phyloP scores from a whole-genome alignment of 2,888 invertebrate genomes.

The Himalopsyche tibetana region DNA sequence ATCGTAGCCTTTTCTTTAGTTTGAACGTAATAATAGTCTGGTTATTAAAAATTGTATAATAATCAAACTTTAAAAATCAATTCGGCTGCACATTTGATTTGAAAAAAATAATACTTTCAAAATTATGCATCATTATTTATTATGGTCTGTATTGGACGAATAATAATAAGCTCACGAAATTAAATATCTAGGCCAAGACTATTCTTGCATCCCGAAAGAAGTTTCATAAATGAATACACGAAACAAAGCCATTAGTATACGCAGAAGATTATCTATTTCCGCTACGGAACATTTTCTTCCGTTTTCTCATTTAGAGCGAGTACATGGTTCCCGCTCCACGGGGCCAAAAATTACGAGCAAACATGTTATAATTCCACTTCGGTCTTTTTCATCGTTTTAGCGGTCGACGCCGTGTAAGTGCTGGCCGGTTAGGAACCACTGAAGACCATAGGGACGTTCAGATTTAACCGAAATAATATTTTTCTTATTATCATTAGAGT shows the following conservation, averaged over 20 bases:
- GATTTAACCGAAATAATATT: background rate
- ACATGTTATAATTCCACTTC: constrained; percentile 16
- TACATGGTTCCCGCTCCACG: constrained; percentile 5
- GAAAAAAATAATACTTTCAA: no score
- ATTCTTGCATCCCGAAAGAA: background rate
- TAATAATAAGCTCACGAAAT: no score
- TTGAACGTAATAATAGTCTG: no score
- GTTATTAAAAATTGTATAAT: no score
- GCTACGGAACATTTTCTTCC: background rate
- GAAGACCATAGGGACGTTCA: background rate
- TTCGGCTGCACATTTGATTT: no score
- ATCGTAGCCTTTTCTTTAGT: no score
- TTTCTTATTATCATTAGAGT: no score
- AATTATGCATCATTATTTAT: no score
- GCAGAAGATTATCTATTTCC: constrained; percentile 24
- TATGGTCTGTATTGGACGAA: no score
- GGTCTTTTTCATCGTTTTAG: constrained; percentile 31
- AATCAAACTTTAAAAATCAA: no score
- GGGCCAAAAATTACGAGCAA: constrained; percentile 19
- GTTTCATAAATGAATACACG: constrained; percentile 2
- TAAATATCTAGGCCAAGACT: no score
- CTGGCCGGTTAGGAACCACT: constrained; percentile 5
- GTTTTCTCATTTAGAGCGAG: constrained; percentile 5
- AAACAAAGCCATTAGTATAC: constrained; percentile 16
- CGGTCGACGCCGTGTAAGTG: constrained; percentile 16